Percentiles rank a stretch among this genome's conserved stretches.
These are phyloP conservation scores for Ceratina australensis DNA, from an alignment of 1,140 invertebrate species.

Conservation along the genomic window DNA sequence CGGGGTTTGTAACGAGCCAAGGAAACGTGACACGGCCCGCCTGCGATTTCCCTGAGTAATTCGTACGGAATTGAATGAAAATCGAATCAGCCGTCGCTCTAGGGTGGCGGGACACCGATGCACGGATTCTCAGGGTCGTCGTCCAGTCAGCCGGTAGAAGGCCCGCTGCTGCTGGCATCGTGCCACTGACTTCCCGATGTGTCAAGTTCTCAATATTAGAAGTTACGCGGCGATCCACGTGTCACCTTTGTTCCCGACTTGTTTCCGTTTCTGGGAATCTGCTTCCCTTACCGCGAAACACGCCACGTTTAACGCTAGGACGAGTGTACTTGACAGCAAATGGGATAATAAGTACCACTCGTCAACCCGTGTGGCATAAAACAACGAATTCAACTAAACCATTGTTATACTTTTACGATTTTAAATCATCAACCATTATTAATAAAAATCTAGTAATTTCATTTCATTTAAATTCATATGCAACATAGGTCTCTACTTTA, in stretches of 20 bases:
- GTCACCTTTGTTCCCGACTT: slow-evolving; percentile 26
- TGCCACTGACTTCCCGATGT: slow-evolving; percentile 64
- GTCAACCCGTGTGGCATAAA: too few species aligned
- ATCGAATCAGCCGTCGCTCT: slow-evolving; percentile 17
- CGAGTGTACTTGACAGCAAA: too few species aligned
- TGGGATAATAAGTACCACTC: too few species aligned
- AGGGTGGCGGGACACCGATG: slow-evolving; percentile 1
- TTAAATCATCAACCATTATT: too few species aligned
- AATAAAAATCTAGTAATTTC: too few species aligned
- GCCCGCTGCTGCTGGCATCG: slow-evolving; percentile 48
- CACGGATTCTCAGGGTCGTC: slow-evolving; percentile 53
- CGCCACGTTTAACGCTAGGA: background rate
- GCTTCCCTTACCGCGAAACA: background rate
- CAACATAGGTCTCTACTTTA: too few species aligned
- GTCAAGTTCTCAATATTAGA: slow-evolving; percentile 67
- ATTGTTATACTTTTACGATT: too few species aligned
- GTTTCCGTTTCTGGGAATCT: background rate
- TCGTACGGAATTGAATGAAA: background rate
- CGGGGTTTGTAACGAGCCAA: background rate
- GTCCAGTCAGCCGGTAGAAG: slow-evolving; percentile 43
- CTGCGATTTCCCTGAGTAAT: background rate
- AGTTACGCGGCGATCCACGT: slow-evolving; percentile 32
- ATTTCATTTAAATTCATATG: too few species aligned
- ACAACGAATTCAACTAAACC: too few species aligned
- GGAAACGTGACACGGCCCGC: background rate